Evolutionary conservation across 2,888 invertebrate genomes (phyloP).

Genomic region (Camptogramma bilineatum): DNA sequence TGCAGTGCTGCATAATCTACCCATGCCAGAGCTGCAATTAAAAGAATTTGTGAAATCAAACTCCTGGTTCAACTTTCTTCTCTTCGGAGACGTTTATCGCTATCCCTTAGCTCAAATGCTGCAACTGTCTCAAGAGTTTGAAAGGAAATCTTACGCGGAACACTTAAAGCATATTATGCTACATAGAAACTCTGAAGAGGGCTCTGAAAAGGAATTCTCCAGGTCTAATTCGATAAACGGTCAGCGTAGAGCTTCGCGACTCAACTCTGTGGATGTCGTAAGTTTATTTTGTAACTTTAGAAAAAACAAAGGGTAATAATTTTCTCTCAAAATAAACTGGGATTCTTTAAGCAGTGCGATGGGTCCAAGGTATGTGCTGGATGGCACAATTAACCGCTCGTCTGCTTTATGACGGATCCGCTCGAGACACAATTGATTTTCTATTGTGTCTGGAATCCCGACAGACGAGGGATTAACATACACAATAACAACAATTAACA

Average conservation of each 20-base stretch:
- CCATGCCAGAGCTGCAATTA: constrained; percentile 86
- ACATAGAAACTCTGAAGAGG: constrained; percentile 71
- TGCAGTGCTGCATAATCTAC: constrained; percentile 83
- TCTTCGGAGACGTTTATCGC: constrained; percentile 89
- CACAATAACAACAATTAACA: too few species aligned
- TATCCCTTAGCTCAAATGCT: constrained; percentile 88
- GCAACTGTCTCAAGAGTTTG: constrained; percentile 84
- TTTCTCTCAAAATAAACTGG: too few species aligned
- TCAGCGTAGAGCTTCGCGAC: constrained; percentile 65
- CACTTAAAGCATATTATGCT: constrained; percentile 85
- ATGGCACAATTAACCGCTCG: too few species aligned
- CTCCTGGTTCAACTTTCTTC: constrained; percentile 89
- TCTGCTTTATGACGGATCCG: too few species aligned
- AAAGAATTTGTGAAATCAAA: constrained; percentile 85
- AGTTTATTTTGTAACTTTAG: constrained; percentile 46
- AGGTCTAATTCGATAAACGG: constrained; percentile 67
- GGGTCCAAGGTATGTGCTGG: too few species aligned
- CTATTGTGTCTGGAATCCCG: too few species aligned
- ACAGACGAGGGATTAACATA: too few species aligned
- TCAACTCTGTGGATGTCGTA: constrained; percentile 75
- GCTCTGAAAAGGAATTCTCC: constrained; percentile 67
- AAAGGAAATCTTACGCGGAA: constrained; percentile 84
- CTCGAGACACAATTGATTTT: too few species aligned
- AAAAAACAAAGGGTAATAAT: neutral
- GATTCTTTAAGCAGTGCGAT: too few species aligned